phyloP scores from a whole-genome alignment of 1,140 invertebrate species.

The Leptinotarsa lineolata region DNA sequence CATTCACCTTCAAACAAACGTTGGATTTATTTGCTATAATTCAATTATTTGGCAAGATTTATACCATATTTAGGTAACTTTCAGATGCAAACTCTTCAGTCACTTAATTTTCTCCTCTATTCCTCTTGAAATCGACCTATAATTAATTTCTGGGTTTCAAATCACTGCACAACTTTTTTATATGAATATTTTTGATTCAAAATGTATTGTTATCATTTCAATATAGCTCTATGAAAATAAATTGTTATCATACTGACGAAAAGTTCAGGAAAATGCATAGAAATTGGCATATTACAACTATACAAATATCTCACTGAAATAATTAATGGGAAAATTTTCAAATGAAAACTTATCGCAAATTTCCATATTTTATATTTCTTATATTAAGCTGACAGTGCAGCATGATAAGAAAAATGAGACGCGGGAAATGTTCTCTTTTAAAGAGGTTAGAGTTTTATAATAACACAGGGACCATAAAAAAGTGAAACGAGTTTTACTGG shows the following conservation, averaged over 20 bases:
- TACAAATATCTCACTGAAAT: neutral
- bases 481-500: conserved; percentile 8
- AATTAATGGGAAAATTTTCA: neutral
- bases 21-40: too few relatives aligned
- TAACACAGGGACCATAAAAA: conserved; percentile 5
- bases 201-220: too few relatives aligned
- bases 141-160: too few relatives aligned
- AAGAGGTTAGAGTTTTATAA: conserved; percentile 8
- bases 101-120: too few relatives aligned
- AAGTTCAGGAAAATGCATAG: neutral
- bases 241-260: neutral
- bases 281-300: neutral
- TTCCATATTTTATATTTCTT: neutral
- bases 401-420: conserved; percentile 3
- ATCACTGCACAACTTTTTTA: too few relatives aligned
- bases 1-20: too few relatives aligned
- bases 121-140: too few relatives aligned
- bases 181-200: too few relatives aligned
- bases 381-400: conserved; percentile 1
- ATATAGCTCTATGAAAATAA: too few relatives aligned
- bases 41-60: too few relatives aligned
- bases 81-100: too few relatives aligned
- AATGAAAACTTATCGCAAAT: conserved; percentile 5
- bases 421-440: conserved; percentile 1
- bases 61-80: too few relatives aligned